Base-by-base conservation (phyloP, 2,113 vertebrate species). In the Oncorhynchus masou region DNA sequence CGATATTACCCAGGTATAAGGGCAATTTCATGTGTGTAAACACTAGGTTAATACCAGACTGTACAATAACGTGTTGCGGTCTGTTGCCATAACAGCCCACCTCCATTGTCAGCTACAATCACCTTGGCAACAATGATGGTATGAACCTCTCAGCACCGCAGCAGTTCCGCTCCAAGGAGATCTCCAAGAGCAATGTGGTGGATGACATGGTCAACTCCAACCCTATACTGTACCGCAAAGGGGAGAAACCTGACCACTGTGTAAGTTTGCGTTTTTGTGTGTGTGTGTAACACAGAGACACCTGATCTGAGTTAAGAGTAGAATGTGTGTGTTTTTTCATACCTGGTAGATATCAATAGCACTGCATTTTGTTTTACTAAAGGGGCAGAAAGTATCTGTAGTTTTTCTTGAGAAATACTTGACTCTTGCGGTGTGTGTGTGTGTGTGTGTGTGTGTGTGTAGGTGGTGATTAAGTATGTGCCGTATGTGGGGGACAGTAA, bases 391-490 rank as follows among this genome's bases (percentile, higher is more conserved):
- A 31, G 19, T n/a, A 39, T 6, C 2, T 7, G 15, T 16, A 15
- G 11, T 12, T 64, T n/a, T 16, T 45, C 16, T 24, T 24, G 1
- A 70, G 66, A 39, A 39, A 9, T 9, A 39, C 39, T 39, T 39
- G 39, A 39, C 7, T 39, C 34, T 39, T 39, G 34, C 34, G 27
- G 57, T 5, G 31, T 48, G 68, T 27, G 25, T 39, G 57, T 5
- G 31, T 48, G 68, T 27, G 25, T 27, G 25, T 27, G 25, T 27
- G 25, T 27, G 25, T 29, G 29, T 39, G 27, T 73, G 79, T 87
- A 99, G 97, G 97, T 99, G 93, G 97, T 99, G 89, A 99, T 99
- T 88, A 99, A 99, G 76, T 98, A 99, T 0, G 96, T 99, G 59
- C 97, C 97, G 0, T 95, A 94, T 24, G 95, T 98, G 86, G 96